Conservation (phyloP, 1,140 invertebrate genomes). For the Polypedilum pembai region DNA sequence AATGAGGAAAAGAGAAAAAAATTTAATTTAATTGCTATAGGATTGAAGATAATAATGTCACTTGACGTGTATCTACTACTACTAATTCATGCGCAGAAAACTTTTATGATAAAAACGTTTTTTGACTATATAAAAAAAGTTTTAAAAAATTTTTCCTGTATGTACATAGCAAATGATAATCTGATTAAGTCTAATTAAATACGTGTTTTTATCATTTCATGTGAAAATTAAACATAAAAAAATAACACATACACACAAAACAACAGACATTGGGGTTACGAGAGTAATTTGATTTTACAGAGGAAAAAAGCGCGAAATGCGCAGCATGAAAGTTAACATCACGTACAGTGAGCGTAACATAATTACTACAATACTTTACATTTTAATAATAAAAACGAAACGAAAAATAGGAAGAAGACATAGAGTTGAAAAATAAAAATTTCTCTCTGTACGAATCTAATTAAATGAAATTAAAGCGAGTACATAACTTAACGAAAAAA, state of each 20-base stretch:
- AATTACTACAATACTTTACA: slow-evolving; percentile 8
- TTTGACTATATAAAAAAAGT: neutral
- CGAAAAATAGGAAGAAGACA: no score
- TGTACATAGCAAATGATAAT: neutral
- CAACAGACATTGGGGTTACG: neutral
- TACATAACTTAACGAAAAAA: neutral
- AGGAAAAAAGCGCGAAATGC: slow-evolving; percentile 4
- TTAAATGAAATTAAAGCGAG: slow-evolving; percentile 11
- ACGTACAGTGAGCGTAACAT: neutral
- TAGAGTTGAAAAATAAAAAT: neutral
- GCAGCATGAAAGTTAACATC: neutral
- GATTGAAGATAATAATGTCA: neutral
- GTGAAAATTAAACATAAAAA: slow-evolving; percentile 4
- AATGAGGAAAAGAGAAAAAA: no score
- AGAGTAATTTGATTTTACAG: neutral
- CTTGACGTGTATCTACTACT: neutral
- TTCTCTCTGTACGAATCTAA: slow-evolving; percentile 10
- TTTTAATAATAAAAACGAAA: neutral
- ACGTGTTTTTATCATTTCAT: neutral
- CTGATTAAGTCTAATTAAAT: slow-evolving; percentile 14
- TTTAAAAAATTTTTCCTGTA: neutral
- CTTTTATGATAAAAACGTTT: neutral
- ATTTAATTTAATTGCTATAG: neutral
- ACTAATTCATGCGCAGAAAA: neutral
- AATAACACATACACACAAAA: no score